These are phyloP conservation scores for Actinemys pallida DNA, from an alignment of 2,113 vertebrate species.

Conservation along the genomic window DNA sequence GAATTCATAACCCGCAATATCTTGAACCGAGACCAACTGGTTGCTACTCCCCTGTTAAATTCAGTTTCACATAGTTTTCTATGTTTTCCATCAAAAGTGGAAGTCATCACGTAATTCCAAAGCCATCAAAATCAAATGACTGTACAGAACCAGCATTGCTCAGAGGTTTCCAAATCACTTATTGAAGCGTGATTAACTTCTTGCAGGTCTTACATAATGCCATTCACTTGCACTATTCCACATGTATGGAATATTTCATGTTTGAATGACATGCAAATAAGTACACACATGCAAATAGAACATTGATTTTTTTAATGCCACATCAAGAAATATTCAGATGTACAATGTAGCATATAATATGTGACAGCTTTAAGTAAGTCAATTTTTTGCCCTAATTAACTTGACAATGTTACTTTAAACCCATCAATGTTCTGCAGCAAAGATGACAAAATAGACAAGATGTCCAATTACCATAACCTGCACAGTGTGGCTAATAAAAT, in stretches of 20 bases:
- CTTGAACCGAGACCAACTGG: neutral
- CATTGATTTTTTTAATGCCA: neutral
- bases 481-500: slow-evolving; percentile 29
- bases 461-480: slow-evolving; percentile 55
- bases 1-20: neutral
- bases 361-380: neutral
- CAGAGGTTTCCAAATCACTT: neutral
- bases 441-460: slow-evolving; percentile 39
- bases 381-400: neutral
- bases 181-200: too few species aligned
- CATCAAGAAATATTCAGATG: neutral
- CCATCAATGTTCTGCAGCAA: slow-evolving; percentile 11
- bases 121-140: neutral
- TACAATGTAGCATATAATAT: fast-evolving
- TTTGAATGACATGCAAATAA: neutral
- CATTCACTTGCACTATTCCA: neutral
- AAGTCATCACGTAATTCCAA: neutral
- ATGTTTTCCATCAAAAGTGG: neutral
- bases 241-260: neutral
- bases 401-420: slow-evolving; percentile 42
- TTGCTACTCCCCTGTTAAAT: fast-evolving
- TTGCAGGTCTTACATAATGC: fast-evolving
- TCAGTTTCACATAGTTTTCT: neutral
- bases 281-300: neutral
- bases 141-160: neutral